Base-by-base conservation (phyloP, 1,140 invertebrate species). In the Brachionus paranguensis region DNA sequence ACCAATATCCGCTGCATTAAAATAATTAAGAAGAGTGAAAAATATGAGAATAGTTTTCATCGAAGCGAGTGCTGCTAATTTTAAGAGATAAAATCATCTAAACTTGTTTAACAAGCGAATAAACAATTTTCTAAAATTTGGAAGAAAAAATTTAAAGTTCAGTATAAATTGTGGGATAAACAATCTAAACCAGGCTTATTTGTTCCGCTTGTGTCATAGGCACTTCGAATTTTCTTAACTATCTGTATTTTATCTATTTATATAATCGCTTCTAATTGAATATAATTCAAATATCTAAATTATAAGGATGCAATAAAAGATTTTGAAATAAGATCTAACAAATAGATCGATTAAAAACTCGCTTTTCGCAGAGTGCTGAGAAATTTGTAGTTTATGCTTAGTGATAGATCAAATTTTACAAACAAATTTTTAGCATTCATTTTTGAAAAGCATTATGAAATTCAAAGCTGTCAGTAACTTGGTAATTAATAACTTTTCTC, bases 351-450 rank as follows among this genome's bases (percentile, higher is more conserved):
- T 60, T 72, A n/a, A 20, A 72, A 72, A 8, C 17, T 43, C 68
- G 33, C 41, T 72, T 72, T 72, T 72, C 41, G 29, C 41, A 41
- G 68, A 41, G 68, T 72, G 68, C 41, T 72, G 68, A 72, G 5
- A 20, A 43, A 72, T 72, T 72, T 72, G 68, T 72, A 72, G n/a
- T 72, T 72, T 72, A 72, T 43, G 68, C 37, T 72, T 43, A 72
- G 41, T 72, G 37, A 41, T 72, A 43, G 68, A 72, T 72, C 65
- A 68, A 68, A 68, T 43, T 72, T 72, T 41, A 72, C 41, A 72
- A 72, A 72, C 68, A 72, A 72, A 72, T 72, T 72, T 72, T 72
- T 72, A n/a, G 68, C 68, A 72, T 72, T 43, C 29, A 43, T 72
- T 72, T 20, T 72, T 72, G 68, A 43, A 72, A 72, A 72, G 41